Percentiles rank a stretch among this genome's conserved stretches.
Evolutionary conservation across 2,888 invertebrate genomes (phyloP).

Genomic region (Acanthoscelides obtectus): DNA sequence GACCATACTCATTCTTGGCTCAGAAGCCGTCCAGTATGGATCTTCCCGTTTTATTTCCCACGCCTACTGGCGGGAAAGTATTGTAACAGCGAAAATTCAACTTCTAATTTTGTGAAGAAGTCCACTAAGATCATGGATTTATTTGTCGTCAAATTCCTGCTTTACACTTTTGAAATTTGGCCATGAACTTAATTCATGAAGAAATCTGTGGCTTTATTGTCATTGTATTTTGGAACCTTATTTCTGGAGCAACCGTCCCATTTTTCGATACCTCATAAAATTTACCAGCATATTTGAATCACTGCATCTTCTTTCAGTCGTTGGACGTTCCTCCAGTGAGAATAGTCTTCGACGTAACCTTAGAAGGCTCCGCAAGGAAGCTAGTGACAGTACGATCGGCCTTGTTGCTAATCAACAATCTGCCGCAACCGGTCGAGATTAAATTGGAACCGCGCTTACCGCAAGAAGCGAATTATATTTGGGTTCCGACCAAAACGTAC

Average conservation of each 20-base stretch:
- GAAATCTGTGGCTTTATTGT: not conserved
- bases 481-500: slow-evolving; percentile 42
- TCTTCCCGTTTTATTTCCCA: not conserved
- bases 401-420: slow-evolving; percentile 70
- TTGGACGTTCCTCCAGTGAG: slow-evolving; percentile 57
- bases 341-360: slow-evolving; percentile 84
- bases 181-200: no score
- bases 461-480: slow-evolving; percentile 39
- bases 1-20: no score
- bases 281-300: no score
- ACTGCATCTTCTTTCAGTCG: no score
- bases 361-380: slow-evolving; percentile 93
- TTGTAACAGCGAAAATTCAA: no score
- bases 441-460: slow-evolving; percentile 60
- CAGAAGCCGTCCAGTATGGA: no score
- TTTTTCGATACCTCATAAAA: no score
- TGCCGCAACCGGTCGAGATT: slow-evolving; percentile 68
- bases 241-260: slow-evolving; percentile 26
- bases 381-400: slow-evolving; percentile 90
- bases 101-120: no score
- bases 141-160: no score
- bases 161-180: no score
- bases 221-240: slow-evolving; percentile 8
- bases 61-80: no score
- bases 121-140: no score